phyloP scores from a whole-genome alignment of 2,888 invertebrate genomes.

The Caenorhabditis japonica region DNA sequence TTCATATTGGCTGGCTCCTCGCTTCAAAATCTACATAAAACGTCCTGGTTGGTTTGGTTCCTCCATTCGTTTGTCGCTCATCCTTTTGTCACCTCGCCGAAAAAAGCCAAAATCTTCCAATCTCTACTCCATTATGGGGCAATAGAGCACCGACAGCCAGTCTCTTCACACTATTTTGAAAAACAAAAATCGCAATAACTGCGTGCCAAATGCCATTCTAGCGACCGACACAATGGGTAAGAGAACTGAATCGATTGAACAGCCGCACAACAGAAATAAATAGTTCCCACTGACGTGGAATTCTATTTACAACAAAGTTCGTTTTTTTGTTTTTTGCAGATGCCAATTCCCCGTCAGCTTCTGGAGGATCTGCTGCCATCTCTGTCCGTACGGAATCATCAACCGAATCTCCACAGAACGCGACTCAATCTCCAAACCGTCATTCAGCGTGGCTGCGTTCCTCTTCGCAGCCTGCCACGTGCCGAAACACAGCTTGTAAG shows the following conservation, averaged over 20 bases:
- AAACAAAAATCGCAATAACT: no score
- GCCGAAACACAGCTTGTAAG: constrained; percentile 40
- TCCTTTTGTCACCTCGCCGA: no score
- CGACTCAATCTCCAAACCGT: constrained; percentile 1
- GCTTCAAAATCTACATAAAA: constrained; percentile 33
- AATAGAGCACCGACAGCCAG: no score
- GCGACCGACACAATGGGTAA: no score
- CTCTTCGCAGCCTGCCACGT: constrained; percentile 48
- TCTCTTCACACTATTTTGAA: no score
- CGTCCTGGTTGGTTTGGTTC: no score
- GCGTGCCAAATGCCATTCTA: no score
- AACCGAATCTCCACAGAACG: constrained; percentile 18
- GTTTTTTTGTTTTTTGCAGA: constrained; percentile 15
- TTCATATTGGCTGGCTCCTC: constrained; percentile 20
- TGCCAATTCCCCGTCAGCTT: constrained; percentile 23
- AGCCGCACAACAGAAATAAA: background rate
- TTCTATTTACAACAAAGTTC: no score
- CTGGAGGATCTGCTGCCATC: background rate
- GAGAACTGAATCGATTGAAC: no score
- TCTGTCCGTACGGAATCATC: constrained; percentile 7
- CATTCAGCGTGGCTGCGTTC: constrained; percentile 31
- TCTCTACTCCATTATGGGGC: no score
- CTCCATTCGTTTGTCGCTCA: no score
- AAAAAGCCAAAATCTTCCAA: no score
- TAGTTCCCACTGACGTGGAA: background rate